phyloP scores from a whole-genome alignment of 1,140 invertebrate species.

The Atta colombica region DNA sequence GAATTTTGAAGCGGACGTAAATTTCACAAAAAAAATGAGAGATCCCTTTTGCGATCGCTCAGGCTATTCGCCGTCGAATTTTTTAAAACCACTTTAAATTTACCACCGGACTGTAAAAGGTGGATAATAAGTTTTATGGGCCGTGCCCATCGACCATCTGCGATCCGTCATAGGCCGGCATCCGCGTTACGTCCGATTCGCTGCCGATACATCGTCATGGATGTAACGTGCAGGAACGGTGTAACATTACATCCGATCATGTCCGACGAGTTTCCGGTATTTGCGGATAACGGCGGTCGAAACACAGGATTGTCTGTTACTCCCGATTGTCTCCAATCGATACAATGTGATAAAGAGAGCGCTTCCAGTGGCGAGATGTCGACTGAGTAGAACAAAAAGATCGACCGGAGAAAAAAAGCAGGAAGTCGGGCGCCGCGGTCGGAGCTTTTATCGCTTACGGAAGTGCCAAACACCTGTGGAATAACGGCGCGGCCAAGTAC shows the following conservation, averaged over 20 bases:
- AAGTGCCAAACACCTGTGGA: conserved; percentile 87
- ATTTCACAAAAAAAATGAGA: conserved; percentile 60
- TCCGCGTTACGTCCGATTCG: conserved; percentile 68
- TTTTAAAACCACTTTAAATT: conserved; percentile 79
- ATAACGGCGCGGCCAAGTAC: conserved; percentile 85
- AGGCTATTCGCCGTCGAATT: conserved; percentile 72
- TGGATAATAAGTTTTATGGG: conserved; percentile 81
- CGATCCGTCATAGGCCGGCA: conserved; percentile 76
- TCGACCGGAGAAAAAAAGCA: conserved; percentile 76
- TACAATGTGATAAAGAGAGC: conserved; percentile 16
- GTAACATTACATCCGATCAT: conserved; percentile 53
- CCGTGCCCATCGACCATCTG: conserved; percentile 78
- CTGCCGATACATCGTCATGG: conserved; percentile 61
- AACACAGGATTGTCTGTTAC: conserved; percentile 46
- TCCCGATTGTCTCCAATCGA: conserved; percentile 50
- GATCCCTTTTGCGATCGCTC: conserved; percentile 60
- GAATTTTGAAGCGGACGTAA: conserved; percentile 69
- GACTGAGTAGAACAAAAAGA: conserved; percentile 80
- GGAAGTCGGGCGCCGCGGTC: conserved; percentile 80
- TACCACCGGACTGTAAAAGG: conserved; percentile 79
- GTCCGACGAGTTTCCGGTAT: conserved; percentile 41
- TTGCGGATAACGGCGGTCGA: conserved; percentile 44
- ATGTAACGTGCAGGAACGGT: conserved; percentile 53
- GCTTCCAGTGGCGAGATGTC: conserved; percentile 25
- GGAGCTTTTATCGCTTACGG: conserved; percentile 85